A percentile compares a stretch with the other conserved stretches of the same genome.
phyloP scores from a whole-genome alignment of 1,140 invertebrate species.

The Caenorhabditis inopinata region DNA sequence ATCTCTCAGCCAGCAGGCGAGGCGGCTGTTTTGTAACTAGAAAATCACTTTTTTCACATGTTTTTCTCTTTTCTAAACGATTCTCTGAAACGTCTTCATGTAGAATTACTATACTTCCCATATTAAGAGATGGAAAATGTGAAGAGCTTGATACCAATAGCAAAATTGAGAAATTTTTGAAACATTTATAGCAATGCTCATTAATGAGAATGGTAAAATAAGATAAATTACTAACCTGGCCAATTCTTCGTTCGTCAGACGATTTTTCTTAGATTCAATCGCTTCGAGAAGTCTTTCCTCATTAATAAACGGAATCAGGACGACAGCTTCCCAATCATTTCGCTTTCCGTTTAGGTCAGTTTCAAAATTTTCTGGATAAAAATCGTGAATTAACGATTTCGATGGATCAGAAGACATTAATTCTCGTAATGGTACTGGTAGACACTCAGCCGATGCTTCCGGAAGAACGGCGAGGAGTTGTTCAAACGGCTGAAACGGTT shows the following conservation, averaged over 20 bases:
- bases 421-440: slow-evolving; percentile 76
- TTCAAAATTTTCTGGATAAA: slow-evolving; percentile 85
- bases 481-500: slow-evolving; percentile 89
- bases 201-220: too few relatives aligned
- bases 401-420: slow-evolving; percentile 76
- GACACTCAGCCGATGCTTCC: slow-evolving; percentile 75
- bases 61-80: too few relatives aligned
- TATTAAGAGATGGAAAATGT: too few relatives aligned
- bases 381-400: slow-evolving; percentile 80
- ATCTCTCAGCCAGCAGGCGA: too few relatives aligned
- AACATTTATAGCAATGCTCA: too few relatives aligned
- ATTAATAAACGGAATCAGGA: slow-evolving; percentile 93
- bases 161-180: too few relatives aligned
- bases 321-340: slow-evolving; percentile 95
- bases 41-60: too few relatives aligned
- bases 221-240: too few relatives aligned
- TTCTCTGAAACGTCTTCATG: too few relatives aligned
- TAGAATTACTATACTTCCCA: too few relatives aligned
- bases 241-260: slow-evolving; percentile 77
- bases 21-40: too few relatives aligned
- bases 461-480: slow-evolving; percentile 90
- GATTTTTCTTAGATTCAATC: slow-evolving; percentile 73
- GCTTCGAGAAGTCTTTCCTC: slow-evolving; percentile 77
- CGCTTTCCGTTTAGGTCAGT: slow-evolving; percentile 83
- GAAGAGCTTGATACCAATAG: too few relatives aligned